These are phyloP conservation scores for Maccullochella peelii DNA, from an alignment of 2,113 vertebrate species.

Conservation along the genomic window DNA sequence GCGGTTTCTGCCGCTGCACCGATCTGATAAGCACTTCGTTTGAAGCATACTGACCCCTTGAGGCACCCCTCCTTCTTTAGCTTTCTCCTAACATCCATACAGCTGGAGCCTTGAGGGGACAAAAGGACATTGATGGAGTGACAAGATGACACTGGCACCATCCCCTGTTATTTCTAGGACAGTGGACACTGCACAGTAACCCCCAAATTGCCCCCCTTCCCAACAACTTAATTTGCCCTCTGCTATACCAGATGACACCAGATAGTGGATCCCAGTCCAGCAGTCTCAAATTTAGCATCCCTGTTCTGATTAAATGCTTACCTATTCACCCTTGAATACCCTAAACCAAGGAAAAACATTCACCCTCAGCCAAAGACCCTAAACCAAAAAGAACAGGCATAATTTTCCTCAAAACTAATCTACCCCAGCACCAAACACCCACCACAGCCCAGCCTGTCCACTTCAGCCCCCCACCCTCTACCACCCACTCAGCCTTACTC, in stretches of 20 bases:
- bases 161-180: constrained; percentile 73
- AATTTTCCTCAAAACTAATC: constrained; percentile 30
- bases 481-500: constrained; percentile 65
- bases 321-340: background rate
- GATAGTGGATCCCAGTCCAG: constrained; percentile 10
- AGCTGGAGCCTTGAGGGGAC: constrained; percentile 49
- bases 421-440: constrained; percentile 40
- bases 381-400: constrained; percentile 24
- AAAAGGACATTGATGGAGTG: constrained; percentile 59
- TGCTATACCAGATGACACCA: constrained; percentile 36
- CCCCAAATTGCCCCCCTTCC: constrained; percentile 25
- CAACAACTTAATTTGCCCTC: constrained; percentile 22
- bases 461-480: constrained; percentile 56
- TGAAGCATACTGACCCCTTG: constrained; percentile 35
- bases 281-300: background rate
- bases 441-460: constrained; percentile 52
- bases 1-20: background rate
- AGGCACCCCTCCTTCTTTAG: constrained; percentile 34
- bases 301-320: constrained; percentile 9
- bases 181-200: constrained; percentile 68
- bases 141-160: constrained; percentile 67
- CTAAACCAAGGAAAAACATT: constrained; percentile 14
- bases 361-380: background rate
- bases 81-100: constrained; percentile 64
- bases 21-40: constrained; percentile 7